Base-by-base conservation (phyloP, 2,113 vertebrate genomes). In the Odontophorus gujanensis region DNA sequence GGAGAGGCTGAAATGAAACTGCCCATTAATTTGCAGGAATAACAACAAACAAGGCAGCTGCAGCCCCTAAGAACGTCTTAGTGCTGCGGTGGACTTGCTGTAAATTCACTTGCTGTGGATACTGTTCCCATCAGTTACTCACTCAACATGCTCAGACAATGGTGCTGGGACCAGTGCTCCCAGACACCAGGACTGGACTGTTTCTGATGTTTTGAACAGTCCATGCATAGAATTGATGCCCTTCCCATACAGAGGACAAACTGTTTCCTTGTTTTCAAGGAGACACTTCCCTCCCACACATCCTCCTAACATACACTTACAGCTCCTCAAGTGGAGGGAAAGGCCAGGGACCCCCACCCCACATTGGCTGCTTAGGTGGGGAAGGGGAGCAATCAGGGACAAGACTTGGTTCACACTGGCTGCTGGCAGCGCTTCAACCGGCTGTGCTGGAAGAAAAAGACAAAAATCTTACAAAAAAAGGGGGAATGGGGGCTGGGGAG, bases 11-110 rank as follows among this genome's bases (percentile, higher is more conserved):
- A 67, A 69, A n/a, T 36, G 32, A 68, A 96, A 84, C 26, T n/a
- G 18, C 22, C 75, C 67, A 15, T 30, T 90, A 85, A 94, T 82
- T 83, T 50, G 42, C 69, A 91, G 91, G 90, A 95, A 59, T 59
- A 50, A 79, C 5, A 79, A 53, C 24, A 36, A 80, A 21, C 28
- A 30, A 45, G 63, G 42, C 63, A 66, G 63, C 42, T 45, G 42
- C 28, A 66, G 19, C 42, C 63, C 28, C 8, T 66, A 45, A 45
- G 42, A 32, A 66, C 13, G 9, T 22, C 20, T 28, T 30, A 45
- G 20, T 11, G 20, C 30, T 66, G 63, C 30, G 32, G 20, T 7
- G 20, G 42, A 45, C 19, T 21, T 66, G 42, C 42, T 66, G 63
- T 9, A 40, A 10, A 40, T 40, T 6, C 16, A 28, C 25, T 63